Evolutionary conservation across 2,797 vertebrate genomes (phyloP).

Genomic region (Tokudaia muenninki): DNA sequence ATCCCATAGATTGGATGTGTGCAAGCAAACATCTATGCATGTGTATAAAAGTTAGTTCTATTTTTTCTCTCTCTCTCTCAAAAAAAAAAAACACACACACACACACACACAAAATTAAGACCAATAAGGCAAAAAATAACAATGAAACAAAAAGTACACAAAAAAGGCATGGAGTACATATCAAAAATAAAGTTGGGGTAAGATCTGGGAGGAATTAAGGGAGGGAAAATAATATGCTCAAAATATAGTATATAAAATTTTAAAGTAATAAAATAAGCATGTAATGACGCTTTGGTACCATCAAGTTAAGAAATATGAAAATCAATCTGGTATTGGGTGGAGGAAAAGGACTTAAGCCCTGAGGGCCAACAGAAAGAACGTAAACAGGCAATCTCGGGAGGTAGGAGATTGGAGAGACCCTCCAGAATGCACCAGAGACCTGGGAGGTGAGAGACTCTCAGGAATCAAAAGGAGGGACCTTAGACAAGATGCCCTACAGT

Average conservation of each 20-base stretch:
- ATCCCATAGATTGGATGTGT: background rate
- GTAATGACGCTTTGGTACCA: background rate
- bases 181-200: background rate
- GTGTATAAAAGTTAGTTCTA: background rate
- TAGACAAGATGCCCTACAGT: too few species aligned
- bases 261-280: background rate
- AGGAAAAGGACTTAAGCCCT: too few species aligned
- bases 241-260: background rate
- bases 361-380: too few species aligned
- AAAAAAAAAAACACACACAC: background rate
- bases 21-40: background rate
- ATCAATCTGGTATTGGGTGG: too few species aligned
- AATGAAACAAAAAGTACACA: background rate
- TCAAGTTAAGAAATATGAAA: slow-evolving; percentile 19
- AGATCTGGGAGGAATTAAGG: background rate
- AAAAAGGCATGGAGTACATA: background rate
- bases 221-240: background rate
- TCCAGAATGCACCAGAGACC: too few species aligned
- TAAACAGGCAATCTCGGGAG: too few species aligned
- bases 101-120: too few species aligned
- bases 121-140: background rate
- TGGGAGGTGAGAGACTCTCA: too few species aligned
- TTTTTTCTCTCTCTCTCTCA: background rate
- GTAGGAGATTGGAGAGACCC: too few species aligned
- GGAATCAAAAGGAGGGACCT: too few species aligned